Evolutionary conservation across 64 coral and sea anemone species (phyloP), one percentile per base, ranked within the genome.

Genomic region (Actinia equina): DNA sequence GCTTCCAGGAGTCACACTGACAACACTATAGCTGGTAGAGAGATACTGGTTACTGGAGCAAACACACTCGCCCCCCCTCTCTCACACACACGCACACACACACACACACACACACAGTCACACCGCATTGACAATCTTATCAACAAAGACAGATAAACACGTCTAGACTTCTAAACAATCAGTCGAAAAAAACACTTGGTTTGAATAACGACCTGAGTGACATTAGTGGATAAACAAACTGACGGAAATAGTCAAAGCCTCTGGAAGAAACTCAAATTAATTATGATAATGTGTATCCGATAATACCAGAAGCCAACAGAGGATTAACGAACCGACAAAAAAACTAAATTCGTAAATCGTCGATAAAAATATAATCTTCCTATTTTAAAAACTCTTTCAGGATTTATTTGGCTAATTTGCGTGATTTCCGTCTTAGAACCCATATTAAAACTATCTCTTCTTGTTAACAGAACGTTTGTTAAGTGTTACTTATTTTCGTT

Each of bases 311-410:
- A 52, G 45, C 44, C 49, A 81, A 81, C 49, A 81, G 49, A 81
- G 78, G 78, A 81, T 81, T 81, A 74, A 10, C n/a, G n/a, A 26
- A 74, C 69, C 69, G 69, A 74, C 69, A 74, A 74, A 65, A 69
- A 69, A n/a, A 69, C 63, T 69, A 69, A 69, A 69, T 69, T 74
- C 26, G 69, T 74, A n/a, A 74, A 74, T 74, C 25, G 69, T 74
- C 14, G 69, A 74, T 74, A 74, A n/a, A 30, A 74, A 74, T 30
- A 74, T 74, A 74, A 74, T 74, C 69, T 30, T 74, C 23, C n/a
- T 13, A 74, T 74, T 74, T 25, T 12, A 27, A 41, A 74, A 25
- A 27, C n/a, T 74, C 69, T 41, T 30, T 74, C 69, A 74, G 69
- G 69, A 41, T 74, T 74, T 74, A 74, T 74, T 74, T 57, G 55